Base-by-base conservation (phyloP, 23 tunicate genomes). In the Aplidium turbinatum region DNA sequence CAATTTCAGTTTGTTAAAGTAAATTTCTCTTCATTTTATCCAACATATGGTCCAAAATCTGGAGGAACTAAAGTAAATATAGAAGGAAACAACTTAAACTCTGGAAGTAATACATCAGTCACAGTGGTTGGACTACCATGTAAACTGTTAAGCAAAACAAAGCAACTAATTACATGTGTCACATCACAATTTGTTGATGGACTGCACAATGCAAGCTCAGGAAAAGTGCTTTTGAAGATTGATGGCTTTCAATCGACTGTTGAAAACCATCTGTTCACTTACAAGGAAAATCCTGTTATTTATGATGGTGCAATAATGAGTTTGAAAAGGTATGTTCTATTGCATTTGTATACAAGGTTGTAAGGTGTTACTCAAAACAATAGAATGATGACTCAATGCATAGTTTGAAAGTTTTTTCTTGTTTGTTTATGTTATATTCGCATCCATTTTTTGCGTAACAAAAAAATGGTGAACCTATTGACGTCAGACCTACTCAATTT, bases 61-160 rank as follows among this genome's bases (percentile, higher is more conserved):
- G 94, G 94, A 27, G 86, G 86, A 0, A 87, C 86, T 16, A 9
- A 31, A 0, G 34, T 87, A 11, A 56, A 31, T 33, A 33, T 87
- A 35, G 1, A 21, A 4, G 94, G 94, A 0, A 38, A 66, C 2
- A 74, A 67, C 68, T 69, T 87, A 16, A 51, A 87, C 33, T 3
- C 70, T 26, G 94, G 94, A 6, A 34, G 53, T 26, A 30, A 34
- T 40, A 77, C 66, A 20, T 24, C 26, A 6, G 76, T 80, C 31
- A 6, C 35, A 11, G 65, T 87, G 31, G 86, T 38, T 26, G 42
- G 23, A 16, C 24, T 56, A 2, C 60, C 50, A 18, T 87, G 94
- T 65, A 63, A 53, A 2, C 27, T 77, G 11, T 35, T 65, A 13
- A 36, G 38, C n/a, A 27, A 30, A 21, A 7, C 50, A 3, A 2